Evolutionary conservation across 2,113 vertebrate species (phyloP).

Genomic region (Phyllostomus hastatus): DNA sequence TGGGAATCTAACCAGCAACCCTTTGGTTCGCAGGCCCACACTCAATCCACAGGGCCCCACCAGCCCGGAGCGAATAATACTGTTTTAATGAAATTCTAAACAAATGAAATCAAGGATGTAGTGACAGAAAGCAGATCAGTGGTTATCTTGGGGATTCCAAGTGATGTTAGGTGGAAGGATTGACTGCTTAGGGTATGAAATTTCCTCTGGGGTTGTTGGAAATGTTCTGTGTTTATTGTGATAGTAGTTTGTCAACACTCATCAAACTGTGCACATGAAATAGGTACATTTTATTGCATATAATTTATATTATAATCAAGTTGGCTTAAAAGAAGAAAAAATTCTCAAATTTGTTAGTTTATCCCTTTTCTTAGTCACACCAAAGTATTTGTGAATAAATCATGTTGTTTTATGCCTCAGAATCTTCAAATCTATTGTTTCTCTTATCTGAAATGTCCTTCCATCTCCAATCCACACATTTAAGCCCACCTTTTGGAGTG

Average conservation of each 20-base stretch:
- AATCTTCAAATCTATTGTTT: not conserved
- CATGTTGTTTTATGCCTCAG: not conserved
- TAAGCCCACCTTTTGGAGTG: not conserved
- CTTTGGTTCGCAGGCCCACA: no score
- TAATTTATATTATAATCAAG: not conserved
- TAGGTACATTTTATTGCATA: not conserved
- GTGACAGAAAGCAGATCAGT: not conserved
- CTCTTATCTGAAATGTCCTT: not conserved
- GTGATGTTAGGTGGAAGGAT: not conserved
- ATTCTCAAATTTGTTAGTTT: not conserved
- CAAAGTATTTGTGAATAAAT: not conserved
- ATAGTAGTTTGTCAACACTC: not conserved
- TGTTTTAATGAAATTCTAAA: not conserved
- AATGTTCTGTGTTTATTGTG: not conserved
- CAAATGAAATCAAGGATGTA: not conserved
- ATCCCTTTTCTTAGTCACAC: not conserved
- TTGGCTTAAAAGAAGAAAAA: not conserved
- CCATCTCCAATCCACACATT: not conserved
- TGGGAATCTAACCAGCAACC: no score
- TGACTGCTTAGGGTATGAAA: not conserved
- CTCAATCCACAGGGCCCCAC: no score
- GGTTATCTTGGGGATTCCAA: not conserved
- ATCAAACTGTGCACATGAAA: not conserved
- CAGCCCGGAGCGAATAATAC: not conserved
- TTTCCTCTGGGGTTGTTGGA: not conserved